A percentile compares a stretch with the other conserved stretches of the same genome.
These are phyloP conservation scores for Linepithema humile DNA, from an alignment of 1,140 invertebrate genomes.

Conservation along the genomic window DNA sequence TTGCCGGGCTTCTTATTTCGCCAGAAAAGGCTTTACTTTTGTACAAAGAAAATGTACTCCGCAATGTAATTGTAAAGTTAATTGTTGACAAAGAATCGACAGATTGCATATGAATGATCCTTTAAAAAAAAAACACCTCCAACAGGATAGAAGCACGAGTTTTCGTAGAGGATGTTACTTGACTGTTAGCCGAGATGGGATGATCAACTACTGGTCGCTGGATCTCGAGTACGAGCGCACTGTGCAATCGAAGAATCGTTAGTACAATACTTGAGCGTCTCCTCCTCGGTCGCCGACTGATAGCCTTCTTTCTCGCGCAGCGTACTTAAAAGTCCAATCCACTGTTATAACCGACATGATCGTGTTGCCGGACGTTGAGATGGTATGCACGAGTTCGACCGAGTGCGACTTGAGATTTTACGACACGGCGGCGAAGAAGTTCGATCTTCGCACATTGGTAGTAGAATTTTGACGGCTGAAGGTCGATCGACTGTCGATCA, in stretches of 20 bases:
- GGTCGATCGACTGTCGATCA: too few relatives aligned
- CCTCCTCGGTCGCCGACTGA: not conserved
- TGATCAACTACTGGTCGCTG: constrained; percentile 89
- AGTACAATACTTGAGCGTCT: constrained; percentile 74
- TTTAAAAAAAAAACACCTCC: too few relatives aligned
- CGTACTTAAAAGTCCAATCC: constrained; percentile 84
- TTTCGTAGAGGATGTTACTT: constrained; percentile 87
- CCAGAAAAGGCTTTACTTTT: too few relatives aligned
- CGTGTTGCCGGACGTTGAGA: constrained; percentile 88
- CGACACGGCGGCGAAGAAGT: constrained; percentile 88
- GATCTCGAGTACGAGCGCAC: constrained; percentile 86
- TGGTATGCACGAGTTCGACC: constrained; percentile 88
- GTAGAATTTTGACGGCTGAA: too few relatives aligned
- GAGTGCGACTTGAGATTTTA: constrained; percentile 90
- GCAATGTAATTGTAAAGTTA: too few relatives aligned
- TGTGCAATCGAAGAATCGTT: constrained; percentile 86
- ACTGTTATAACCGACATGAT: constrained; percentile 88
- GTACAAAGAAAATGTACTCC: too few relatives aligned
- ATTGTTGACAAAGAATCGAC: too few relatives aligned
- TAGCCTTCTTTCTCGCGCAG: constrained; percentile 67
- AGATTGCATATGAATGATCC: too few relatives aligned
- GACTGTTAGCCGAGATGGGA: constrained; percentile 88
- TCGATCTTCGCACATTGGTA: constrained; percentile 86
- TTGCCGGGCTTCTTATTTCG: too few relatives aligned
- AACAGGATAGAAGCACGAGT: constrained; percentile 83